Percentiles rank a stretch among this genome's conserved stretches.
Conservation (phyloP, 1,140 invertebrate species). For the Parapsyche elsis region DNA sequence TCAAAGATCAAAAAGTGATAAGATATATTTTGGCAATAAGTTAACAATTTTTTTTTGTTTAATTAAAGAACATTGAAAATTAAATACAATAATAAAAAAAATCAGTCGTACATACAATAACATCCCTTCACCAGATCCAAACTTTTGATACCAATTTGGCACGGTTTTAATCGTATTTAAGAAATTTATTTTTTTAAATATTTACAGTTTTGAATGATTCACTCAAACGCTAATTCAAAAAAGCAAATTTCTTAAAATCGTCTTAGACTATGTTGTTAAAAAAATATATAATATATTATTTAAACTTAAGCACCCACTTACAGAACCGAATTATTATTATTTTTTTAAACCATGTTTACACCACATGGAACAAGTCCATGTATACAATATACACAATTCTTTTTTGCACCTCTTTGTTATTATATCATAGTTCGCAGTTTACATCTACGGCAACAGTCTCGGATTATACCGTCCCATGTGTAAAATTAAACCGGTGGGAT, state of each 20-base stretch:
- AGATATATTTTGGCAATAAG: background rate
- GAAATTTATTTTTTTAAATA: constrained; percentile 56
- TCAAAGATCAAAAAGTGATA: background rate
- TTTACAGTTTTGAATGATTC: constrained; percentile 32
- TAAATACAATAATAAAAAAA: background rate
- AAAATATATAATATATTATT: no score
- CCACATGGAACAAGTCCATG: background rate
- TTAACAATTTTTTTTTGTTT: no score
- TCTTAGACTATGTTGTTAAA: background rate
- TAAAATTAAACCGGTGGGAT: constrained; percentile 86
- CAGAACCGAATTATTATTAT: no score
- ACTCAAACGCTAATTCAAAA: constrained; percentile 46
- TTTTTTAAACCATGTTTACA: background rate
- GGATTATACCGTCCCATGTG: constrained; percentile 88
- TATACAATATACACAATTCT: constrained; percentile 11
- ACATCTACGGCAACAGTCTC: constrained; percentile 74
- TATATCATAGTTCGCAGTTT: background rate
- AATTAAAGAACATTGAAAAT: no score
- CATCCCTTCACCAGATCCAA: constrained; percentile 34
- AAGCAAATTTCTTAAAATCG: constrained; percentile 54
- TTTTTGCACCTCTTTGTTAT: background rate
- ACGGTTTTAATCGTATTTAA: constrained; percentile 29
- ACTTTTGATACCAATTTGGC: constrained; percentile 39
- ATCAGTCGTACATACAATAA: constrained; percentile 30
- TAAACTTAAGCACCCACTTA: no score